Conservation (phyloP, 2,113 vertebrate genomes). For the Neolamprologus fasciatus region DNA sequence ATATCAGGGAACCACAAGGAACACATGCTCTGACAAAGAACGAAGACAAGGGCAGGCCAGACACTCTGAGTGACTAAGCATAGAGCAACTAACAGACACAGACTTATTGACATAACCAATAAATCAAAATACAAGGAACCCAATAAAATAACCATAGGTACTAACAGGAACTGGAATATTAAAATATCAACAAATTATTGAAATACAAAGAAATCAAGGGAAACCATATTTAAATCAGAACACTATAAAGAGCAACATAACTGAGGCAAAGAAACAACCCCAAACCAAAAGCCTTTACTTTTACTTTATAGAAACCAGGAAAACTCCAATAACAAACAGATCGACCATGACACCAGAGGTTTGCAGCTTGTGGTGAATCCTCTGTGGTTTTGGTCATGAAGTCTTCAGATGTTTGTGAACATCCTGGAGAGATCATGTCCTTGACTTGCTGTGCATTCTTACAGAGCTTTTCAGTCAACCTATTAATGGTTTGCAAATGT, state of each 20-base stretch:
- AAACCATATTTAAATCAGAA: not conserved
- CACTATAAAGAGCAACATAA: not conserved
- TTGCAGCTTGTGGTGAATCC: not conserved
- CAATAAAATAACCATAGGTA: not conserved
- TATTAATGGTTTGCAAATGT: not conserved
- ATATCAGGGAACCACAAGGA: not conserved
- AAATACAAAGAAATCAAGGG: not conserved
- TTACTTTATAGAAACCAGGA: not conserved
- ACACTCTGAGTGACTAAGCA: not conserved
- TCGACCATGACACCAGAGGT: not conserved
- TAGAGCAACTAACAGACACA: not conserved
- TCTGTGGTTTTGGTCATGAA: not conserved
- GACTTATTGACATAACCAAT: not conserved
- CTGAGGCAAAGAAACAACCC: not conserved
- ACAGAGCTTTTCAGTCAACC: not conserved
- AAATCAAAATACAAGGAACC: not conserved
- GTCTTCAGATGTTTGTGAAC: not conserved
- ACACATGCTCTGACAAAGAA: not conserved
- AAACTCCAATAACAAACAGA: not conserved
- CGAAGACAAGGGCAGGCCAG: not conserved
- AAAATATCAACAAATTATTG: not conserved
- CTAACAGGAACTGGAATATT: not conserved
- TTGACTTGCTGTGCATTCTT: not conserved
- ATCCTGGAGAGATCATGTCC: not conserved
- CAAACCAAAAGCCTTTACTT: not conserved